Base-by-base conservation (phyloP, 1,140 invertebrate species). In the Choristoneura fumiferana region DNA sequence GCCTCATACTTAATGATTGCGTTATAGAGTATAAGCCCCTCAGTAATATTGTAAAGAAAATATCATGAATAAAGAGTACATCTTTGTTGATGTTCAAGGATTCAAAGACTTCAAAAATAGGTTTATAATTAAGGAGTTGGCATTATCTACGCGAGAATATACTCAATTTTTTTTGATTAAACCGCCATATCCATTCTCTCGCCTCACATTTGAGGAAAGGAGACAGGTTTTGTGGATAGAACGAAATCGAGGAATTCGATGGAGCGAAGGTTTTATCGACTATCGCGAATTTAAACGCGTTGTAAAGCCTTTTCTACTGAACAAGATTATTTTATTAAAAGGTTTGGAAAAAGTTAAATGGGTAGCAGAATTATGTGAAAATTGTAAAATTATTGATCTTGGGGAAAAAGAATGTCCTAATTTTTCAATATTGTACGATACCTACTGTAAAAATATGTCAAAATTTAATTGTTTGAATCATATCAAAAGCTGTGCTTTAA, bases 1-100 rank as follows among this genome's bases (percentile, higher is more conserved):
- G 68, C 57, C 35, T 71, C 18, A 67, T 67, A 33, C 57, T 71
- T 10, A 67, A 71, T 58, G 65, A 71, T 54, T 54, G 53, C 6
- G 35, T 71, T 12, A 13, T 63, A 13, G 65, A 70, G 60, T 67
- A 71, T 39, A 70, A 45, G 55, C 67, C 64, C 10, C 49, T 70
- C 9, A 67, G 53, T n/a, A 37, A 37, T 37, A 37, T 37, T 12
- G 13, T 12, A 10, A 37, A 37, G 9, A 37, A 37, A 37, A 37
- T 37, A 37, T 37, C 35, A 37, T 37, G 35, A 37, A 9, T n/a
- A 9, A 10, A 0, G 10, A 37, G 1, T n/a, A 12, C 13, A 4
- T 37, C 0, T 9, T 37, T 12, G 36, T 37, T 4, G 36, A 37
- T 37, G 10, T 37, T 9, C 36, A 37, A 37, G 36, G 36, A 9